These are phyloP conservation scores for Caenorhabditis sp. DNA, from an alignment of 2,888 invertebrate genomes.

Conservation along the genomic window DNA sequence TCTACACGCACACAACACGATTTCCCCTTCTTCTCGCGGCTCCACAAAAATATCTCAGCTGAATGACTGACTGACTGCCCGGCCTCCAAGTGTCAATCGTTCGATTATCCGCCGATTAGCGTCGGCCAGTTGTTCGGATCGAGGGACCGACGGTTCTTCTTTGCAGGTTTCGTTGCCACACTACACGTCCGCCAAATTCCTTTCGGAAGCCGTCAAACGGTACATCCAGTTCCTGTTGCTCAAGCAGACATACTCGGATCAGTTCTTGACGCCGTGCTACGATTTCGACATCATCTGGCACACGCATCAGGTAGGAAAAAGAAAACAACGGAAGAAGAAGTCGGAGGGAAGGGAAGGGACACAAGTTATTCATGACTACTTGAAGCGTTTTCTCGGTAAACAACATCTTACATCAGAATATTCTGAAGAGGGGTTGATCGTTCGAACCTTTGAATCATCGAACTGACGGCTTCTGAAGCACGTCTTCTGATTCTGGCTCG, in stretches of 20 bases:
- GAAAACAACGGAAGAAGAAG: too few relatives aligned
- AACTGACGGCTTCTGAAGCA: too few relatives aligned
- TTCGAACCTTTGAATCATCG: too few relatives aligned
- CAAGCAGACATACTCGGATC: constrained; percentile 84
- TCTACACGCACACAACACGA: too few relatives aligned
- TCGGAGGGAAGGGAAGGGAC: too few relatives aligned
- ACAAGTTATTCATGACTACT: constrained; percentile 6
- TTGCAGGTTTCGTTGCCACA: constrained; percentile 85
- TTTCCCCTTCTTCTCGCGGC: constrained; percentile 27
- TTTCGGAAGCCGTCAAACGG: constrained; percentile 83
- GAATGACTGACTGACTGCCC: too few relatives aligned
- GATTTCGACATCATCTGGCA: constrained; percentile 85
- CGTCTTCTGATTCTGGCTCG: too few relatives aligned
- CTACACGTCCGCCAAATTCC: constrained; percentile 84
- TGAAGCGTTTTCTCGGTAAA: neutral
- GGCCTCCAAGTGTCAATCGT: constrained; percentile 66
- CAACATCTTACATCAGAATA: neutral
- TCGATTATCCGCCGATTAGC: constrained; percentile 55
- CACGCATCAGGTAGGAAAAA: constrained; percentile 84
- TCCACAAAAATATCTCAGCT: constrained; percentile 40
- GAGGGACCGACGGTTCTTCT: neutral
- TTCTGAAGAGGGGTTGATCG: too few relatives aligned
- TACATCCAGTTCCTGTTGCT: constrained; percentile 83
- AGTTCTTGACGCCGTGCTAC: constrained; percentile 85
- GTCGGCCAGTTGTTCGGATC: constrained; percentile 40